Evolutionary conservation across 2,888 invertebrate genomes (phyloP), one percentile per base, ranked within the genome.

Genomic region (Morpho achilles): DNA sequence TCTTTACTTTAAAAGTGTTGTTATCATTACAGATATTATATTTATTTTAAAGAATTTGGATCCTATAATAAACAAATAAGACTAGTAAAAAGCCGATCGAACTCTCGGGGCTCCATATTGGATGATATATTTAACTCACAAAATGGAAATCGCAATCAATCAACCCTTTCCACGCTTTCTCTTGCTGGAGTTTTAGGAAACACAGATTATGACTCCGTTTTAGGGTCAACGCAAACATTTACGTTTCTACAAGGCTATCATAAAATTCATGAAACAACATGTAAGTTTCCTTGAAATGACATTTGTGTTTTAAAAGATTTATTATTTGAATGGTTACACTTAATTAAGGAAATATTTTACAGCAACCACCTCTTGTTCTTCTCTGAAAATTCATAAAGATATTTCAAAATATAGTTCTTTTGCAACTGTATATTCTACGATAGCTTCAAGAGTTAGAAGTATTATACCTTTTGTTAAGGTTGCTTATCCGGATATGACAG

Each of bases 401-500:
- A 79, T 91, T 61, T 78, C 80, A 7, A 84, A 80, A 62, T 83
- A 80, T 60, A 79, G 79, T 63, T 64, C 83, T 0, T 86, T 85
- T 63, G 74, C 76, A 48, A 67, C 84, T 7, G 86, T 91, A 6
- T 94, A 94, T 71, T 89, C 87, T 53, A 83, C 80, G 7, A 84
- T 93, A 61, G 91, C 93, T 0, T 92, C 93, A 45, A 82, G 88
- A 64, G 92, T 93, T 4, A 86, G 80, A 56, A 94, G 94, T 72
- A 92, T 95, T 9, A 92, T 93, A 61, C 92, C 93, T 7, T 95
- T 95, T 77, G 93, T 94, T 42, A 95, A 95, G 81, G 92, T 95
- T 6, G 94, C 95, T 0, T 95, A 94, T 77, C 96, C 96, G 16
- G 96, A 96, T 70, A 85, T 95, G 82, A 87, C 91, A 67, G 94